Conservation (phyloP, 2,888 invertebrate species). For the Eremobia ochroleuca region DNA sequence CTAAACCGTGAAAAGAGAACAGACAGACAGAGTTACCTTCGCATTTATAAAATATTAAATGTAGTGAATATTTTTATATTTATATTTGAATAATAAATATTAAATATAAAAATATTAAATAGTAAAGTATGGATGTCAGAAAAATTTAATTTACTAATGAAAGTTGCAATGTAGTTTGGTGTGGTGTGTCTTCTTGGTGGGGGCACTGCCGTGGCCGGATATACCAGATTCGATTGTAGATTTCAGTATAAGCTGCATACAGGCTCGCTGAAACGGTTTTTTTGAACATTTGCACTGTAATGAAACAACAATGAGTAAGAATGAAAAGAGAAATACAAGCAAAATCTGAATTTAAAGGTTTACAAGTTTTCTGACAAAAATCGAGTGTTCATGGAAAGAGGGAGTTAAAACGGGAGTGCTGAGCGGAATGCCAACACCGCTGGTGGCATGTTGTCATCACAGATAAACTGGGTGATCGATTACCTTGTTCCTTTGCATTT, state of each 20-base stretch:
- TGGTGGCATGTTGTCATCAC: conserved; percentile 1
- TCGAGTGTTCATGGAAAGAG: neutral
- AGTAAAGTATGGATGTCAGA: neutral
- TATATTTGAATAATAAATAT: neutral
- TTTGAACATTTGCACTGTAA: neutral
- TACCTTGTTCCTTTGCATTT: conserved; percentile 5
- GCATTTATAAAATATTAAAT: neutral
- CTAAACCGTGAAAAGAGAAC: neutral
- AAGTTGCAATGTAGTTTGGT: neutral
- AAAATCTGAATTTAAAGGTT: neutral
- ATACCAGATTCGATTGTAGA: neutral
- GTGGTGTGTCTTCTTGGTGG: neutral
- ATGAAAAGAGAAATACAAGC: conserved; percentile 3
- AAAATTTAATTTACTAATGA: neutral
- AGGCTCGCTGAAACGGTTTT: neutral
- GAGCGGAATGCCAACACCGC: conserved; percentile 8
- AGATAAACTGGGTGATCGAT: conserved; percentile 21
- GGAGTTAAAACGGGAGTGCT: neutral
- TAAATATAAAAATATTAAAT: neutral
- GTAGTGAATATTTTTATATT: neutral
- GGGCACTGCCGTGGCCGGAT: neutral
- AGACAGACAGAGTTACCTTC: neutral
- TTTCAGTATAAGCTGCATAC: neutral
- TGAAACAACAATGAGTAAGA: conserved; percentile 2
- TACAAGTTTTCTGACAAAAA: conserved; percentile 1